Conservation (phyloP, 1,140 invertebrate genomes). For the Tribolium castaneum region DNA sequence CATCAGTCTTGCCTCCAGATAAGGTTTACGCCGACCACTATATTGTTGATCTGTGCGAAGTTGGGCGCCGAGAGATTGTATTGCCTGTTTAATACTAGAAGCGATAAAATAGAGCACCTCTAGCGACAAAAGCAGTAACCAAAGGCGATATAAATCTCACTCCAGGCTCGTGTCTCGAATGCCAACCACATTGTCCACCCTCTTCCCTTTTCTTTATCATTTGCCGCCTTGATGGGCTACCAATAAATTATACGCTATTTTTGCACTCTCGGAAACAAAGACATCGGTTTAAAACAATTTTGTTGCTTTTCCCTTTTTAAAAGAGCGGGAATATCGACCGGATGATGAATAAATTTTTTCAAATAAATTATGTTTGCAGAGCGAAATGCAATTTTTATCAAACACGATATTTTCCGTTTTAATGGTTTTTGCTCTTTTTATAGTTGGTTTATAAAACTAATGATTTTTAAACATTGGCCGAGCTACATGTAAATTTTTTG, state of each 20-base stretch:
- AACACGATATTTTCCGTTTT: too few species aligned
- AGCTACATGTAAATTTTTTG: too few species aligned
- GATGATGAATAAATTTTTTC: too few species aligned
- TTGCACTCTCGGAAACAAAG: constrained; percentile 16
- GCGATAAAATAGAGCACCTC: constrained; percentile 55
- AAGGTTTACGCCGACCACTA: constrained; percentile 33
- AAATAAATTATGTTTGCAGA: too few species aligned
- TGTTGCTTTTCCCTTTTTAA: neutral
- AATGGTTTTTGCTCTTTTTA: too few species aligned
- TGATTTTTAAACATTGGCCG: too few species aligned
- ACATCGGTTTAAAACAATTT: neutral
- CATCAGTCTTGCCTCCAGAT: constrained; percentile 31
- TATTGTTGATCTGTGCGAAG: constrained; percentile 36
- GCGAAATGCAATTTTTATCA: too few species aligned
- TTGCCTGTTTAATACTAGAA: constrained; percentile 53
- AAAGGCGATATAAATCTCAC: constrained; percentile 60
- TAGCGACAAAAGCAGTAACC: constrained; percentile 52
- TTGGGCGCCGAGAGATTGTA: constrained; percentile 38
- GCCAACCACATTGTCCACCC: constrained; percentile 56
- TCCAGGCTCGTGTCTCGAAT: constrained; percentile 57
- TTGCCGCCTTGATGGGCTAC: constrained; percentile 58
- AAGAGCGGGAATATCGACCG: too few species aligned
- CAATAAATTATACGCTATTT: constrained; percentile 58
- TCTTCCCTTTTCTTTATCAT: constrained; percentile 59
- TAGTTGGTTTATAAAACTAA: too few species aligned